Conservation (phyloP, 2,888 invertebrate genomes). For the Nephrotoma appendiculata region DNA sequence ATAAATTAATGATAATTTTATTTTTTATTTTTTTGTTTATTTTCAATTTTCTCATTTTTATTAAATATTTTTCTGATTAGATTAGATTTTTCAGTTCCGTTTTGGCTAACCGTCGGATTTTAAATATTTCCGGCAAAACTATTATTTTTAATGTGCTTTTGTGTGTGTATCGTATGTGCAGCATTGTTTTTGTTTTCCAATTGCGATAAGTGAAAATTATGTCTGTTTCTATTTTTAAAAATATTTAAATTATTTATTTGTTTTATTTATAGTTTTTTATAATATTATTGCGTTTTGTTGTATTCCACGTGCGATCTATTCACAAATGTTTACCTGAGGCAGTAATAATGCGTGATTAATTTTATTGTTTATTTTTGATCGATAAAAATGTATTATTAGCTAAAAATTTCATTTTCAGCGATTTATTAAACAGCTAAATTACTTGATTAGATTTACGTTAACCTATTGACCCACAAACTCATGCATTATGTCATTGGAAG, state of each 20-base stretch:
- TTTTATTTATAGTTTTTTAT: not conserved
- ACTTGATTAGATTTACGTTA: too few species aligned
- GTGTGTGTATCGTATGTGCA: not conserved
- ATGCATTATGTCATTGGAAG: too few species aligned
- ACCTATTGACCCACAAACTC: too few species aligned
- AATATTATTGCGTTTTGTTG: not conserved
- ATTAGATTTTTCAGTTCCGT: slow-evolving; percentile 3
- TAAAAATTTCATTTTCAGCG: too few species aligned
- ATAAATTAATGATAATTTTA: not conserved
- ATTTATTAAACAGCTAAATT: too few species aligned
- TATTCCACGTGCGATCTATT: not conserved
- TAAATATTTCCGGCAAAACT: slow-evolving; percentile 2
- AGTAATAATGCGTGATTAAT: not conserved
- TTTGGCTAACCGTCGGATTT: slow-evolving; percentile 6
- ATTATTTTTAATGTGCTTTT: not conserved
- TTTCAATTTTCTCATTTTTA: not conserved
- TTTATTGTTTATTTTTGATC: not conserved
- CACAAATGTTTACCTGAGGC: not conserved
- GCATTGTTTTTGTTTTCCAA: not conserved
- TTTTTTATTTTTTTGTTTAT: not conserved
- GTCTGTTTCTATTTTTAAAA: not conserved
- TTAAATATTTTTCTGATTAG: slow-evolving; percentile 1
- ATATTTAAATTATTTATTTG: not conserved
- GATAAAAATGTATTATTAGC: too few species aligned
- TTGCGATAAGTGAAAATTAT: not conserved